phyloP scores from a whole-genome alignment of 2,113 vertebrate genomes.

The Pardalotus punctatus region DNA sequence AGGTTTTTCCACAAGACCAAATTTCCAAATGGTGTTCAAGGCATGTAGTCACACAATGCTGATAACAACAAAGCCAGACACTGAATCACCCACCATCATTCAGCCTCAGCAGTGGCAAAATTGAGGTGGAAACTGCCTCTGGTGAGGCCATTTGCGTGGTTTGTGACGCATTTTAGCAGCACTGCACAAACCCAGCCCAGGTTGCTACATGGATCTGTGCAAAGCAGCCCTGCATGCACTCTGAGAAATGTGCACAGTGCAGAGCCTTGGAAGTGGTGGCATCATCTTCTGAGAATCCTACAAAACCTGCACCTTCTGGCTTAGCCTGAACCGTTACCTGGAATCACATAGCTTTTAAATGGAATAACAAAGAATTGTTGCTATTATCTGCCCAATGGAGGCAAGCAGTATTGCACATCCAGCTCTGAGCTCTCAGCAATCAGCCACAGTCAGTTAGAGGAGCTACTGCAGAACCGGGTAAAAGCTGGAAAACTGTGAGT shows the following conservation, averaged over 20 bases:
- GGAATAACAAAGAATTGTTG: not conserved
- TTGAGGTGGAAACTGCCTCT: not conserved
- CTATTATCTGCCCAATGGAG: not conserved
- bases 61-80: not conserved
- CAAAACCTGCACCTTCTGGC: not conserved
- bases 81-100: not conserved
- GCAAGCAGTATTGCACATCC: not conserved
- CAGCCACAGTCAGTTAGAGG: not conserved
- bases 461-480: not conserved
- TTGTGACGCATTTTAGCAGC: not conserved
- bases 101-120: not conserved
- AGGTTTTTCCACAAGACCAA: not conserved
- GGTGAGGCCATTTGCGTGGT: not conserved
- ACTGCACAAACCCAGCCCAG: not conserved
- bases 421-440: not conserved
- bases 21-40: not conserved
- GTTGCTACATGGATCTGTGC: not conserved
- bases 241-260: accelerated
- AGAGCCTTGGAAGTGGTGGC: not conserved
- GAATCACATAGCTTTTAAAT: not conserved
- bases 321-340: not conserved
- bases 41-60: not conserved
- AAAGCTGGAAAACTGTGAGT: not conserved
- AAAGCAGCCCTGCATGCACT: not conserved
- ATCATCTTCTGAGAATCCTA: not conserved